Percentiles rank a stretch among this genome's conserved stretches.
Evolutionary conservation across 1,140 invertebrate genomes (phyloP).

Genomic region (Lepidurus apus): DNA sequence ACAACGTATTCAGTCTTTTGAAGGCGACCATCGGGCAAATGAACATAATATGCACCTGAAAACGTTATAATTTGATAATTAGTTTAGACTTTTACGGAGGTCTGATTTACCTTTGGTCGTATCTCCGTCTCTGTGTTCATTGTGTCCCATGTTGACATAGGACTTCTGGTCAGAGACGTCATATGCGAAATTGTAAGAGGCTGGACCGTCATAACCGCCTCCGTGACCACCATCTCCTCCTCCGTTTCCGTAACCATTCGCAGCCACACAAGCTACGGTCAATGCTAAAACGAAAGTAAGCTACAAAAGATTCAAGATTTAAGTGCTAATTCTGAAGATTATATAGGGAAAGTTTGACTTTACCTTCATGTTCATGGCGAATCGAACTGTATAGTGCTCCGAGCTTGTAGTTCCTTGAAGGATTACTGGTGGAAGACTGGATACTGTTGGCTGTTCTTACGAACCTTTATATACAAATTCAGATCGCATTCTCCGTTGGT

Average conservation of each 20-base stretch:
- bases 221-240: not conserved
- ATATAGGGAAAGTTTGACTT: not conserved
- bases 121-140: slow-evolving; percentile 38
- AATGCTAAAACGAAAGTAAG: not conserved
- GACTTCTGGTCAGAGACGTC: slow-evolving; percentile 38
- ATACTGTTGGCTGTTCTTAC: not conserved
- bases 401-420: not conserved
- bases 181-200: slow-evolving; percentile 38
- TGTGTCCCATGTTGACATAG: slow-evolving; percentile 36
- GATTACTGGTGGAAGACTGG: not conserved
- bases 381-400: not conserved
- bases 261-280: not conserved
- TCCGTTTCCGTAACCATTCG: not conserved
- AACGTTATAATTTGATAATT: not conserved
- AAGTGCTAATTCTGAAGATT: not conserved
- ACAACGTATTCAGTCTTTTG: slow-evolving; percentile 38
- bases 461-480: not conserved
- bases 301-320: not conserved
- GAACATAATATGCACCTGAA: slow-evolving; percentile 36
- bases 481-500: not conserved
- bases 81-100: not conserved
- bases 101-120: slow-evolving; percentile 35
- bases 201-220: not conserved
- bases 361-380: slow-evolving; percentile 10
- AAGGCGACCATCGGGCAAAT: slow-evolving; percentile 38